Base-by-base conservation (phyloP, 2,888 invertebrate species). In the Eristalis arbustorum region DNA sequence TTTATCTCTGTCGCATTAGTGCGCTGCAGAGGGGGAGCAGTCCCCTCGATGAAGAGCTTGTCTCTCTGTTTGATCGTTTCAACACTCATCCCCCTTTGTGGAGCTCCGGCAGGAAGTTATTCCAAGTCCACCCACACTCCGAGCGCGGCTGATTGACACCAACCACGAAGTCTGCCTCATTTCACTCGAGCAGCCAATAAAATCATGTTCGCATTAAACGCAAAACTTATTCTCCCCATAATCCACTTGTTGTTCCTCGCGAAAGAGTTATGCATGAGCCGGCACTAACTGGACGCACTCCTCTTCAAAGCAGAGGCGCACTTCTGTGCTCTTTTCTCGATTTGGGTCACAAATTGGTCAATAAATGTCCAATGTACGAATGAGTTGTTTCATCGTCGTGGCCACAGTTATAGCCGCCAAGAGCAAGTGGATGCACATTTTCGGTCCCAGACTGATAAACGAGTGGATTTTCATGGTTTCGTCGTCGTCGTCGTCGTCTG, bases 301-400 rank as follows among this genome's bases (percentile, higher is more conserved):
- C 40, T 72, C 14, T 42, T n/a, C 37, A 37, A 37, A 28, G 42
- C 67, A 40, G 63, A 37, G 80, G 84, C 84, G 61, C 74, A 63
- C 73, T 68, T 63, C 62, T 63, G 63, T 68, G 28, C 67, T 62
- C 49, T 18, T 49, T 8, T 49, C 49, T n/a, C 59, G 68, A 77
- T 77, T 81, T 84, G 66, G 84, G 84, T 80, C 84, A 81, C 76
- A 84, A 81, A 81, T 77, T 85, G 84, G 76, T 81, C 84, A 81
- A 85, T 81, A 85, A 85, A 81, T 77, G 81, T 85, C 84, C 64
- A 56, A 57, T n/a, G 37, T 59, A 57, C 63, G 56, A 63, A 61
- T 78, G 66, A 57, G 62, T 73, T 56, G 40, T 42, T 64, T 22
- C 49, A 18, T 18, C 18, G n/a, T 10, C n/a, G n/a, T 64, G 56